Evolutionary conservation across 2,113 vertebrate species (phyloP).

Genomic region (Pseudopipra pipra): DNA sequence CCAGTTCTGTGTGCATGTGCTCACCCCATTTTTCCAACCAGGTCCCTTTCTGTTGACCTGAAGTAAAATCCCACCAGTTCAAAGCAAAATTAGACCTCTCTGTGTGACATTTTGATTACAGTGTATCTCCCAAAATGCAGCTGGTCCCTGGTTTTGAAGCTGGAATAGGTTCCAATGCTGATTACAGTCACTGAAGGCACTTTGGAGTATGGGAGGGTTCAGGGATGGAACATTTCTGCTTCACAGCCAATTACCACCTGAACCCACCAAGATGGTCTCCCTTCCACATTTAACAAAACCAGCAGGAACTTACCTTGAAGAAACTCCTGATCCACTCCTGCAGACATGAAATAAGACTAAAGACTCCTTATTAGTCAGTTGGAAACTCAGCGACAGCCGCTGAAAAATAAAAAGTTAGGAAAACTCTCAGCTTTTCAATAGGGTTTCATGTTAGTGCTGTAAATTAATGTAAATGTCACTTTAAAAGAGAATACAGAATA

Average conservation of each 20-base stretch:
- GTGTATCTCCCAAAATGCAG: neutral
- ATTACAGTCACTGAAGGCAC: neutral
- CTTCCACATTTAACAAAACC: slow-evolving; percentile 51
- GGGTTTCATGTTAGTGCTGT: slow-evolving; percentile 60
- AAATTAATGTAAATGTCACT: slow-evolving; percentile 74
- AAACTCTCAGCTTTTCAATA: slow-evolving; percentile 53
- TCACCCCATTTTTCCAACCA: neutral
- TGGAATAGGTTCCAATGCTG: neutral
- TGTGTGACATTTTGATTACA: neutral
- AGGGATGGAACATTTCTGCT: slow-evolving; percentile 1
- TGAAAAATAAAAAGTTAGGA: slow-evolving; percentile 62
- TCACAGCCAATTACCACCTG: slow-evolving; percentile 50
- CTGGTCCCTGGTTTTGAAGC: neutral
- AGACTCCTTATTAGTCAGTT: slow-evolving; percentile 55
- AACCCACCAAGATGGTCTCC: neutral
- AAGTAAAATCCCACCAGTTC: neutral
- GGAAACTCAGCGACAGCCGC: slow-evolving; percentile 30
- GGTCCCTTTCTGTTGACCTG: neutral
- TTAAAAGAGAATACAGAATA: slow-evolving; percentile 72
- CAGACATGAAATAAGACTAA: slow-evolving; percentile 66
- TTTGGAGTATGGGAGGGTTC: neutral
- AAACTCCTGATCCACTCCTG: slow-evolving; percentile 23
- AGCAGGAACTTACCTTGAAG: slow-evolving; percentile 62
- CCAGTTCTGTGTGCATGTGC: rapidly evolving
- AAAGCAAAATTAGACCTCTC: neutral